Base-by-base conservation (phyloP, 2,888 invertebrate genomes). In the Labia minor region DNA sequence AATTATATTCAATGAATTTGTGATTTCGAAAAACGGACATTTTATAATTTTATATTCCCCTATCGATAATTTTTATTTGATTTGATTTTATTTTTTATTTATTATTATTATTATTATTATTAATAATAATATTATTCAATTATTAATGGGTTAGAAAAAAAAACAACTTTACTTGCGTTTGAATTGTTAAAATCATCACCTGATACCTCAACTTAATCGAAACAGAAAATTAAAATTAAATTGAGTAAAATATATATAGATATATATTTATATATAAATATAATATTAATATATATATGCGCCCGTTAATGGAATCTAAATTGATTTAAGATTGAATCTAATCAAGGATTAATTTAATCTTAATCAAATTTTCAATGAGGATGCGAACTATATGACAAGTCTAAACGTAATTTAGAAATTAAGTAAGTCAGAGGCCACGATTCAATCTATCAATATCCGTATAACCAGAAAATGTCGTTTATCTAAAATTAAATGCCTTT, bases 271-370 rank as follows among this genome's bases (percentile, higher is more conserved):
- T 49, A 49, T n/a, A 11, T 49, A 14, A 14, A 14, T 49, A 10
- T 4, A n/a, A n/a, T n/a, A n/a, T n/a, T n/a, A n/a, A n/a, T n/a
- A n/a, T n/a, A n/a, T n/a, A n/a, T n/a, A n/a, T 3, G 2, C 49
- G 6, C 16, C 14, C 16, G 49, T 14, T 49, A 49, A 49, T 49
- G 49, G 49, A 49, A 8, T 49, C 49, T 49, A 49, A 49, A 49
- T 49, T 49, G 49, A 49, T 49, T 49, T 49, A 49, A 49, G 49
- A 49, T 49, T 49, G 49, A 49, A 49, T 49, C 49, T 49, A 49
- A 49, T 49, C 49, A 49, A 49, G 49, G 49, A 49, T 49, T 49
- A 49, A 49, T 49, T 49, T 49, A 49, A 49, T 49, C 49, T 49
- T 49, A 49, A 49, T 49, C 49, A 49, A 49, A 49, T 49, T 49